Conservation (phyloP, 2,888 invertebrate genomes). For the Caenorhabditis sp. region DNA sequence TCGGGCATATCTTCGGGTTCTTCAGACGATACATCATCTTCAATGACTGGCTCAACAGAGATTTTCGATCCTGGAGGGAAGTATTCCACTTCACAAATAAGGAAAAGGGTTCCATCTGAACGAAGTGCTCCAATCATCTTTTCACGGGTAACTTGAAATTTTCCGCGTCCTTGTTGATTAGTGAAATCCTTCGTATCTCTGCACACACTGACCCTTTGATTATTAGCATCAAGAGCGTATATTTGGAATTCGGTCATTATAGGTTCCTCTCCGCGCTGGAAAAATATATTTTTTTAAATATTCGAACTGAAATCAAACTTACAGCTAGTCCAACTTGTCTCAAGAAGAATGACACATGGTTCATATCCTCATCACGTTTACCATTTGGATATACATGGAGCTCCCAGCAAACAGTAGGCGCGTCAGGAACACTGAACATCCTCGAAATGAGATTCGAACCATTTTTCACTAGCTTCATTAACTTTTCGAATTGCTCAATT, state of each 20-base stretch:
- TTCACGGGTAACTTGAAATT: slow-evolving; percentile 80
- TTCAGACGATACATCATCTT: slow-evolving; percentile 69
- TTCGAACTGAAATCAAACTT: slow-evolving; percentile 3
- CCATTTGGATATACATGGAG: slow-evolving; percentile 83
- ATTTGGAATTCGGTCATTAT: slow-evolving; percentile 83
- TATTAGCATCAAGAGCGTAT: slow-evolving; percentile 75
- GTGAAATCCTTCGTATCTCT: slow-evolving; percentile 82
- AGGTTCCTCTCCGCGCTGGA: slow-evolving; percentile 80
- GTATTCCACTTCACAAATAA: slow-evolving; percentile 81
- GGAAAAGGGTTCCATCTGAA: slow-evolving; percentile 77
- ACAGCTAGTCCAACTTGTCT: slow-evolving; percentile 78
- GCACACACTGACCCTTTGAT: slow-evolving; percentile 79
- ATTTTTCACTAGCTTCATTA: slow-evolving; percentile 81
- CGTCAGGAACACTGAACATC: slow-evolving; percentile 79
- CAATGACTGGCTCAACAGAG: slow-evolving; percentile 75
- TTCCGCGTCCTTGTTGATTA: slow-evolving; percentile 82
- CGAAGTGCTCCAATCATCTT: slow-evolving; percentile 78
- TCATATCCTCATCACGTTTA: slow-evolving; percentile 81
- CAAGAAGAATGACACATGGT: slow-evolving; percentile 81
- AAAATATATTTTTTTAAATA: neutral
- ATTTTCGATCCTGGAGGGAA: slow-evolving; percentile 78
- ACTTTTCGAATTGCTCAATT: slow-evolving; percentile 82
- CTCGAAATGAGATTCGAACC: slow-evolving; percentile 78
- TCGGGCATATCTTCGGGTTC: slow-evolving; percentile 69
- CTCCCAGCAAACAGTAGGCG: slow-evolving; percentile 81